Evolutionary conservation across 2,113 vertebrate genomes (phyloP).

Genomic region (Gallinago jamesoni): DNA sequence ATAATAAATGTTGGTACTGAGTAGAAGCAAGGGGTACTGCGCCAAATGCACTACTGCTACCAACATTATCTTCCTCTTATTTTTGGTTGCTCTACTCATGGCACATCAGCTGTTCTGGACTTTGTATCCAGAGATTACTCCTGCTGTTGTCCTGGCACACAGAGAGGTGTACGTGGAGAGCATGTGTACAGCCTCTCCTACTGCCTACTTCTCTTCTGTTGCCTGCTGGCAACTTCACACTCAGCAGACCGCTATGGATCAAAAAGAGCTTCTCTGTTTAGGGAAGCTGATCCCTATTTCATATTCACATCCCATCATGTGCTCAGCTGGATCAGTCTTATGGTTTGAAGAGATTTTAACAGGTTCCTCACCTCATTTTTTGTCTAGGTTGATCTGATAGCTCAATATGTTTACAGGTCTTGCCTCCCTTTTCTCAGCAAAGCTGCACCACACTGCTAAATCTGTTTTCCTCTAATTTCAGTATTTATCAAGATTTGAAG

Average conservation of each 20-base stretch:
- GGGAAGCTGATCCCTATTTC: not conserved
- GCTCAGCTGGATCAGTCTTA: not conserved
- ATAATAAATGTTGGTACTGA: not conserved
- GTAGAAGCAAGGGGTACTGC: not conserved
- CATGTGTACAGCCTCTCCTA: accelerated
- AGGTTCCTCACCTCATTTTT: not conserved
- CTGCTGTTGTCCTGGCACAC: not conserved
- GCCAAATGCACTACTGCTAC: not conserved
- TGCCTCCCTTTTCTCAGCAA: not conserved
- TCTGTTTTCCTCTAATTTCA: not conserved
- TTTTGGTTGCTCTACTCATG: not conserved
- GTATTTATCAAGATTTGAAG: not conserved
- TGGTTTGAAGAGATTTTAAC: not conserved
- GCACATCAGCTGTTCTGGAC: not conserved
- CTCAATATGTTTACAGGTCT: not conserved
- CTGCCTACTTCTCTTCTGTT: not conserved
- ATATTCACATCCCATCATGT: not conserved
- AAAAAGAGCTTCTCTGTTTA: not conserved
- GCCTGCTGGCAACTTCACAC: not conserved
- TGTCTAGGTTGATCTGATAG: not conserved
- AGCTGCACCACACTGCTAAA: not conserved
- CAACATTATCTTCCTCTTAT: not conserved
- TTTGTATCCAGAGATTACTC: not conserved
- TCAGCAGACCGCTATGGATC: not conserved
- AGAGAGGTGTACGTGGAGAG: not conserved